Conservation (phyloP, 2,797 vertebrate genomes). For the Psittacula derbiana region DNA sequence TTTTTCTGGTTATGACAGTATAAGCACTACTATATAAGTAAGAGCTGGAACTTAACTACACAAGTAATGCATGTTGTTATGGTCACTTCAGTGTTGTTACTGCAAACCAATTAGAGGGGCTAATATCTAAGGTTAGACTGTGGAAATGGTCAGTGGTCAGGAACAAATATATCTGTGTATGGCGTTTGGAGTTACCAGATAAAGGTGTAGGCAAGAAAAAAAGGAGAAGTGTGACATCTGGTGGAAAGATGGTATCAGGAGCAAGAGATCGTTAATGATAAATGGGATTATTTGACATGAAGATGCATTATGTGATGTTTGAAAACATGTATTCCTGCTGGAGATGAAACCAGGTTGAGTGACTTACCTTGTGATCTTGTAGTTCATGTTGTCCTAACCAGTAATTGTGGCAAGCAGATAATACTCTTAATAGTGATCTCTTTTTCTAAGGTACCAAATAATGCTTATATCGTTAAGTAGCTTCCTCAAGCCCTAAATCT, state of each 20-base stretch:
- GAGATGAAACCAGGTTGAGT: background rate
- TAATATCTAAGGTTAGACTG: background rate
- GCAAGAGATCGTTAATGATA: background rate
- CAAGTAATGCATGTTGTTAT: background rate
- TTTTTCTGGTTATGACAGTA: background rate
- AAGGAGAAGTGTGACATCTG: slow-evolving; percentile 66
- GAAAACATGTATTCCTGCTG: background rate
- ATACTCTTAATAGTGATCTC: background rate
- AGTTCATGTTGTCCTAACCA: background rate
- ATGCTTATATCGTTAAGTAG: background rate
- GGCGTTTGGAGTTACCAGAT: background rate
- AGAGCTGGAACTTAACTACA: background rate
- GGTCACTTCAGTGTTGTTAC: background rate
- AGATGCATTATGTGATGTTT: background rate
- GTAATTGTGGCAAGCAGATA: background rate
- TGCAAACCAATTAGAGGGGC: background rate
- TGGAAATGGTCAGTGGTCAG: background rate
- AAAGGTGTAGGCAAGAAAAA: background rate
- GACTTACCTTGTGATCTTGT: background rate
- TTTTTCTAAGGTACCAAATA: background rate
- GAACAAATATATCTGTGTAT: background rate
- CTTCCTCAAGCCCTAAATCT: background rate
- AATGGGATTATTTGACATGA: background rate
- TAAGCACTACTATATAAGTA: background rate
- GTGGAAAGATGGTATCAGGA: slow-evolving; percentile 54